These are phyloP conservation scores for Notolepis coatsorum DNA, from an alignment of 2,797 vertebrate species.

Conservation along the genomic window DNA sequence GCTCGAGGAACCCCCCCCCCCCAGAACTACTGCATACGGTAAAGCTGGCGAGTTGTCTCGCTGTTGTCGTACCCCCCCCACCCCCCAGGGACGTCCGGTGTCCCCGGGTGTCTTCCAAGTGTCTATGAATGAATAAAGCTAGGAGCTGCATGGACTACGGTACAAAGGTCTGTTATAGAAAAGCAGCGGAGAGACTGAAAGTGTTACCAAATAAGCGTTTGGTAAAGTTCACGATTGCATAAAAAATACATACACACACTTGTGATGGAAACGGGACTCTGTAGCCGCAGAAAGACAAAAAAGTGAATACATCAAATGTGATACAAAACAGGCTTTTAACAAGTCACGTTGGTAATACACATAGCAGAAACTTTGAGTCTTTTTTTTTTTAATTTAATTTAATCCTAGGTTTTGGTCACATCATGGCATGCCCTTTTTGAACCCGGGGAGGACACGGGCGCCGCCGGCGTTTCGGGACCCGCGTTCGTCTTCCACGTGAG, in stretches of 20 bases:
- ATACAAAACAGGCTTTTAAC: constrained; percentile 13
- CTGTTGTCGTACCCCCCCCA: too few species aligned
- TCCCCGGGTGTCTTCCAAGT: constrained; percentile 14
- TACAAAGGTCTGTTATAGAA: constrained; percentile 19
- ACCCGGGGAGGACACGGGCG: too few species aligned
- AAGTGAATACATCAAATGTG: constrained; percentile 21
- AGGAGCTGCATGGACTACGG: not conserved
- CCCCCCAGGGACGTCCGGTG: too few species aligned
- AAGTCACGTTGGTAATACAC: not conserved
- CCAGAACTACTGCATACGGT: constrained; percentile 15
- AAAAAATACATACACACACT: constrained; percentile 34
- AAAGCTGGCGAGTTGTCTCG: constrained; percentile 1
- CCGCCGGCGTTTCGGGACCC: too few species aligned
- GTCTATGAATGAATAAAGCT: constrained; percentile 19
- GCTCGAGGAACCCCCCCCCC: constrained; percentile 13
- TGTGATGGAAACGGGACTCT: constrained; percentile 32
- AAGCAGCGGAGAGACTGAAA: constrained; percentile 34
- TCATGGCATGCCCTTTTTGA: not conserved
- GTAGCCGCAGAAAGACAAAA: constrained; percentile 10
- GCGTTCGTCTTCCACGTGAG: too few species aligned
- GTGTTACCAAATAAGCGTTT: not conserved
- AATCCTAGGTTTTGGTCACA: not conserved
- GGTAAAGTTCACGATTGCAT: constrained; percentile 30
- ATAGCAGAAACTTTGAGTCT: not conserved
- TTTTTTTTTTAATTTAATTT: not conserved